Percentiles rank a stretch among this genome's conserved stretches.
These are phyloP conservation scores for Drosophila parthenogenetica DNA, from an alignment of 2,888 invertebrate genomes.

Conservation along the genomic window DNA sequence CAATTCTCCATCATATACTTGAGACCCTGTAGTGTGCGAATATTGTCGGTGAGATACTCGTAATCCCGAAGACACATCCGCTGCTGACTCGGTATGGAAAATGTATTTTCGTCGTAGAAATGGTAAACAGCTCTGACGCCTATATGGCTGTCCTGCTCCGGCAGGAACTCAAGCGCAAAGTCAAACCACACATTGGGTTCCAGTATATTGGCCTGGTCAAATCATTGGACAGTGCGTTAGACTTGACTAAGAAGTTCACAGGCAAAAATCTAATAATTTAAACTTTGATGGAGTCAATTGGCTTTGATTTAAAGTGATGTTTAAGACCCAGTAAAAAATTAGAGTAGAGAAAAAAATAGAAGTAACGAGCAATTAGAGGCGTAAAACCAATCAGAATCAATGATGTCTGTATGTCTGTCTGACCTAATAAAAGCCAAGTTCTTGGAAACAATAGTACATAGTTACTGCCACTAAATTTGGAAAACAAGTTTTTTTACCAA, in stretches of 20 bases:
- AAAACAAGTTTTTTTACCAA: too few relatives aligned
- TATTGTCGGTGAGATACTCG: conserved; percentile 63
- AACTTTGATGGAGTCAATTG: too few relatives aligned
- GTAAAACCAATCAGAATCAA: too few relatives aligned
- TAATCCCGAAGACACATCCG: conserved; percentile 77
- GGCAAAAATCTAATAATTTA: background rate
- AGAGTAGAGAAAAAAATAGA: too few relatives aligned
- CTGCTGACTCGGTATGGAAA: conserved; percentile 46
- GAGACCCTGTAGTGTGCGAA: conserved; percentile 66
- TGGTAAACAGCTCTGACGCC: conserved; percentile 66
- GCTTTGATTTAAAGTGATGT: too few relatives aligned
- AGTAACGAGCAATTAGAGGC: too few relatives aligned
- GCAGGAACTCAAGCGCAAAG: conserved; percentile 53
- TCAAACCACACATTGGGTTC: conserved; percentile 76
- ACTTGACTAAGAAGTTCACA: background rate
- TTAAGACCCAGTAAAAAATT: too few relatives aligned
- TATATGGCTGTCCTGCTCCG: conserved; percentile 62
- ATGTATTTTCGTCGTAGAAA: conserved; percentile 68
- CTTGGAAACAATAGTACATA: background rate
- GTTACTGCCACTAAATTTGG: too few relatives aligned
- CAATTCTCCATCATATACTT: conserved; percentile 82
- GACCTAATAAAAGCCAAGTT: too few relatives aligned
- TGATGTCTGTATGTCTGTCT: too few relatives aligned
- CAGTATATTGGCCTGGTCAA: conserved; percentile 53
- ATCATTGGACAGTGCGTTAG: background rate